Evolutionary conservation across 2,797 vertebrate genomes (phyloP).

Genomic region (Tenualosa ilisha): DNA sequence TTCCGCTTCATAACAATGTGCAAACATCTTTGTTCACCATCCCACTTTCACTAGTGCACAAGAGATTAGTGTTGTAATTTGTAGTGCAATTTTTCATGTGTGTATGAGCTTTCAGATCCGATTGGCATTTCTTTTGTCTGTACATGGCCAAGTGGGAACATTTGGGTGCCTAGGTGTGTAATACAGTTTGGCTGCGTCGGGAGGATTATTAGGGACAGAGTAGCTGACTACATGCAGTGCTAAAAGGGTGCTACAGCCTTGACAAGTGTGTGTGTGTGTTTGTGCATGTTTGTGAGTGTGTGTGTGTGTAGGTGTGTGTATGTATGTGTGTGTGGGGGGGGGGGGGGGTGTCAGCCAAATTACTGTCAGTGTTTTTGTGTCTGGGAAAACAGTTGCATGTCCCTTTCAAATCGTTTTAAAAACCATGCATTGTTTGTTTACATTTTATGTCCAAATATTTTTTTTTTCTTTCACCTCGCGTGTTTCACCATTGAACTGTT

Average conservation of each 20-base stretch:
- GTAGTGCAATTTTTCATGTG: constrained; percentile 73
- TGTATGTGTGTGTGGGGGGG: not conserved
- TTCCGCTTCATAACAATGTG: constrained; percentile 59
- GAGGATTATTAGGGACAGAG: not conserved
- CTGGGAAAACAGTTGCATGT: constrained; percentile 28
- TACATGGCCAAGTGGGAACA: not conserved
- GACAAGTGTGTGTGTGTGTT: not conserved
- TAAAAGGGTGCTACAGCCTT: constrained; percentile 27
- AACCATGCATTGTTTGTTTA: constrained; percentile 31
- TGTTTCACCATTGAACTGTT: constrained; percentile 61
- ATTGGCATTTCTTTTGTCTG: not conserved
- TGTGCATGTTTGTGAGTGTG: constrained; percentile 5
- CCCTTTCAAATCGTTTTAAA: constrained; percentile 30
- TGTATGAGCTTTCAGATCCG: constrained; percentile 46
- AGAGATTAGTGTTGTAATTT: constrained; percentile 74
- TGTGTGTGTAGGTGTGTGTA: constrained; percentile 23
- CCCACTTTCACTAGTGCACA: constrained; percentile 74
- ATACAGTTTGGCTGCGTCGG: not conserved
- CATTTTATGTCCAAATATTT: constrained; percentile 8
- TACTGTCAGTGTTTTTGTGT: constrained; percentile 41
- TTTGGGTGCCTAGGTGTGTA: not conserved
- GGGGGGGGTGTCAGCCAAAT: not conserved
- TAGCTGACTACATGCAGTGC: constrained; percentile 29
- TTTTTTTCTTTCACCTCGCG: constrained; percentile 33
- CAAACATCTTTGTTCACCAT: constrained; percentile 60